Conservation (phyloP, 2,113 vertebrate species). For the Piaya cayana region DNA sequence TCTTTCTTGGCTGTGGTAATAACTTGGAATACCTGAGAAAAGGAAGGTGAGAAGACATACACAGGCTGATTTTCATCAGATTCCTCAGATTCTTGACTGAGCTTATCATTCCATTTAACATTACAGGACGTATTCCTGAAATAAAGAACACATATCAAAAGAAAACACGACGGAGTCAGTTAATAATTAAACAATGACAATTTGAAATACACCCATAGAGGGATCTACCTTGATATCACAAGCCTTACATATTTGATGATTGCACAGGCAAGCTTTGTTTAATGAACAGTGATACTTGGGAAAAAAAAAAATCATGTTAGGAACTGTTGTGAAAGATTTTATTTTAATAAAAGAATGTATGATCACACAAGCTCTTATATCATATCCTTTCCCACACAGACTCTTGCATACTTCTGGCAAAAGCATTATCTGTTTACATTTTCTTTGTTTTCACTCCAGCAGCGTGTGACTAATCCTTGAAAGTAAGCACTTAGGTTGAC, state of each 20-base stretch:
- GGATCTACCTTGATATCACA: slow-evolving; percentile 51
- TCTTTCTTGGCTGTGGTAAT: not conserved
- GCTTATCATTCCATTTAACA: slow-evolving; percentile 5
- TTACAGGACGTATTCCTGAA: slow-evolving; percentile 22
- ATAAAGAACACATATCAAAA: not conserved
- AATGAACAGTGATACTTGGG: slow-evolving; percentile 23
- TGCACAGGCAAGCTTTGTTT: slow-evolving; percentile 61
- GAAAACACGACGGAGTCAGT: slow-evolving; percentile 8
- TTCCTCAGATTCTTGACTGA: not conserved
- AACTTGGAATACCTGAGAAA: not conserved
- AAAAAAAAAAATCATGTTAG: not conserved
- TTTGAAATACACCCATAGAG: slow-evolving; percentile 28
- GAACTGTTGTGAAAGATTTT: slow-evolving; percentile 50
- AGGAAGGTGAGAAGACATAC: not conserved
- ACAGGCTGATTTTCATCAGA: not conserved
- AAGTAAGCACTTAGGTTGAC: not conserved
- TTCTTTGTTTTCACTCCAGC: slow-evolving; percentile 46
- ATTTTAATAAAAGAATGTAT: slow-evolving; percentile 49
- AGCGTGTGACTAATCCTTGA: slow-evolving; percentile 34
- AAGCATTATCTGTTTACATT: slow-evolving; percentile 39
- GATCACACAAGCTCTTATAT: slow-evolving; percentile 31
- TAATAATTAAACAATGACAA: slow-evolving; percentile 64
- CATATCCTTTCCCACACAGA: slow-evolving; percentile 52
- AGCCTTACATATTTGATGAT: slow-evolving; percentile 57
- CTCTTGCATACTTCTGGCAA: slow-evolving; percentile 39